Base-by-base conservation (phyloP, 2,888 invertebrate species). In the Cartodere bifasciata region DNA sequence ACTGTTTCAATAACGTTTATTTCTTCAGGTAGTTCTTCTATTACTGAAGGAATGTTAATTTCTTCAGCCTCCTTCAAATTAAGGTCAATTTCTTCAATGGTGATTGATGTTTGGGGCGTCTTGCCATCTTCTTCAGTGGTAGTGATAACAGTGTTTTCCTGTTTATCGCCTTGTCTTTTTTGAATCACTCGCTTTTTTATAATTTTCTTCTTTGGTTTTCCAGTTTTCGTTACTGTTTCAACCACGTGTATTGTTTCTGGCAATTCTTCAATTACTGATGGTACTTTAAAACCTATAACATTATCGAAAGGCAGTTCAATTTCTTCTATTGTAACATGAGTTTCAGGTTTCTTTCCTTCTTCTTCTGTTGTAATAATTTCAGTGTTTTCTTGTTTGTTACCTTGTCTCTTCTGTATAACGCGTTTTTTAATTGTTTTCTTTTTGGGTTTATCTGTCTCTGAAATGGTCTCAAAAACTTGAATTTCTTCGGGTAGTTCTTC, bases 121-220 rank as follows among this genome's bases (percentile, higher is more conserved):
- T 47, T 40, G 10, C 47, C 39, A 16, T 37, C 23, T 33, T 43
- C 38, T 26, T 46, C 38, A 9, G 35, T 43, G 26, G 46, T 45
- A 4, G 40, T 36, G 16, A 56, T 53, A 43, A 56, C 52, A 6
- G 59, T 46, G 12, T 43, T 45, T 45, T 55, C 56, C 37, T 52
- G 49, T 43, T 55, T 56, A 25, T 49, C 38, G 37, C 52, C 57
- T 24, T 55, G 46, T 2, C 56, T 50, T 41, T 65, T 65, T 39
- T 63, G 65, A n/a, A 67, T 64, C 2, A 60, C 48, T 32, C 60
- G 58, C 9, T 62, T 65, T 36, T 56, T 63, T 2, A 60, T 39
- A 16, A 58, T 52, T 50, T 32, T 62, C 53, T 48, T 61, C 50
- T 38, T 62, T 36, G 29, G 41, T 49, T 47, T 46, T 12, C 42